phyloP scores from a whole-genome alignment of 2,113 vertebrate genomes.

The Petromus typicus region DNA sequence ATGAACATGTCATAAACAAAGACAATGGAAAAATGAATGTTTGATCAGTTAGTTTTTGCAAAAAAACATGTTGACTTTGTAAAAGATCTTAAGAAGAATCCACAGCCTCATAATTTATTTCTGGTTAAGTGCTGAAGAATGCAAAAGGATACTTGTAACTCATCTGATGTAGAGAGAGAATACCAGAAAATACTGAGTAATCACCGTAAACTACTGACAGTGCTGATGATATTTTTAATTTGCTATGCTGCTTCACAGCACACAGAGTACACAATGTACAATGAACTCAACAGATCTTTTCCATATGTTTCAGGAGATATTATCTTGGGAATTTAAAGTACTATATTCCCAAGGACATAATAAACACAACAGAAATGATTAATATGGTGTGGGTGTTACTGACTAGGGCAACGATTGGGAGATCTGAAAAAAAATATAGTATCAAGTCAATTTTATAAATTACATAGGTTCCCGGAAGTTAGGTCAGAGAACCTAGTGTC shows the following conservation, averaged over 20 bases:
- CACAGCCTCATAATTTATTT: constrained; percentile 25
- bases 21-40: background rate
- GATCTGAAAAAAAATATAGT: background rate
- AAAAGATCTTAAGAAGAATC: background rate
- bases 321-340: constrained; percentile 62
- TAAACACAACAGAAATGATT: constrained; percentile 34
- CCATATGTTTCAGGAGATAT: background rate
- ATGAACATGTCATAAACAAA: background rate
- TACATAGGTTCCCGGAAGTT: background rate
- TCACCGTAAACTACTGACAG: background rate
- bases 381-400: background rate
- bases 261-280: background rate
- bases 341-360: constrained; percentile 61
- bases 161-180: background rate
- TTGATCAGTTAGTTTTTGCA: background rate
- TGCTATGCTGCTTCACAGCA: background rate
- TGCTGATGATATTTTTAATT: background rate
- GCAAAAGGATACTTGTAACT: background rate
- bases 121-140: background rate
- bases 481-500: background rate
- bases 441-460: background rate
- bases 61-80: background rate
- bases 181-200: background rate
- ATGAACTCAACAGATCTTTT: constrained; percentile 40
- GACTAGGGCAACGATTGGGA: background rate